Conservation (phyloP, 2,797 vertebrate species). For the Muraenolepis orangiensis region DNA sequence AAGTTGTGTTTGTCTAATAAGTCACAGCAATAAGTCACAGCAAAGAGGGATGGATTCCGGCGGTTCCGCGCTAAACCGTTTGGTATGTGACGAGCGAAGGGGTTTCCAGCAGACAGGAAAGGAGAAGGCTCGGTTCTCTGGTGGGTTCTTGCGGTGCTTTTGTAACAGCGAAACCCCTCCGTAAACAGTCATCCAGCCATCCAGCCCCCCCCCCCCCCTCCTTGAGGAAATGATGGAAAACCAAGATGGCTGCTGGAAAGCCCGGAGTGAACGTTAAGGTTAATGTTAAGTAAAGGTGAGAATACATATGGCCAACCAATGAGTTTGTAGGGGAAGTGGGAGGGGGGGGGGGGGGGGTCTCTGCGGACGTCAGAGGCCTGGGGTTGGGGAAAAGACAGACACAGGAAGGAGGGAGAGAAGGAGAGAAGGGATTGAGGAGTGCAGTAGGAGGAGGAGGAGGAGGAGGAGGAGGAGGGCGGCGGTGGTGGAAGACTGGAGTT, state of each 20-base stretch:
- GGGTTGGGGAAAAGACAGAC: conserved; percentile 11
- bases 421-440: conserved; percentile 15
- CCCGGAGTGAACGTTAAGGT: not conserved
- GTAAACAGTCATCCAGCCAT: not conserved
- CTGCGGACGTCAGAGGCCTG: conserved; percentile 25
- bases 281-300: not conserved
- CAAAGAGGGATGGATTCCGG: too few relatives aligned
- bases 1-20: too few relatives aligned
- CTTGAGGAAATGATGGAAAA: not conserved
- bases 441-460: not conserved
- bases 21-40: too few relatives aligned
- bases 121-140: too few relatives aligned
- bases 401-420: conserved; percentile 1
- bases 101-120: conserved; percentile 44
- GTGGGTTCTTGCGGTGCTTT: conserved; percentile 12
- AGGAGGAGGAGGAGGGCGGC: not conserved
- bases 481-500: not conserved
- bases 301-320: not conserved
- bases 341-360: conserved; percentile 7
- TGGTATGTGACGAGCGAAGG: conserved; percentile 8
- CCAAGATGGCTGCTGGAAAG: not conserved
- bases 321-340: conserved; percentile 8
- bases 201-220: not conserved
- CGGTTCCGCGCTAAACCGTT: conserved; percentile 11
- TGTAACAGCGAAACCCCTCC: conserved; percentile 12